phyloP scores from a whole-genome alignment of 2,797 vertebrate genomes.

The Calcarius lapponicus region DNA sequence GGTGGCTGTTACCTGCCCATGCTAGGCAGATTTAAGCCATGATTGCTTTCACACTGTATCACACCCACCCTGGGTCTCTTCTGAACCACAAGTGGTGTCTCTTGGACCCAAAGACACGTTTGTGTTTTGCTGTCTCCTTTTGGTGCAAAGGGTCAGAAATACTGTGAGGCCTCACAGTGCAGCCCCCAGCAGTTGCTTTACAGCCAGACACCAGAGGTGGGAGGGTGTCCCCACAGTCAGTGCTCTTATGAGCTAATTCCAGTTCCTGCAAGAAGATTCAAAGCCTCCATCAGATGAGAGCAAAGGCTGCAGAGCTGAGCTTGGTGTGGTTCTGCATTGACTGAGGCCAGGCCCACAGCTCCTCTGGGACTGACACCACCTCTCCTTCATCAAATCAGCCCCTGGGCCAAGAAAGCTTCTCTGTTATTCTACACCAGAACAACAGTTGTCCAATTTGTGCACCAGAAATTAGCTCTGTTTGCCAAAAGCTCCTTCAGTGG shows the following conservation, averaged over 20 bases:
- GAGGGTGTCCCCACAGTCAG: rapidly evolving
- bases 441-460: neutral
- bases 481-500: neutral
- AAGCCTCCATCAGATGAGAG: neutral
- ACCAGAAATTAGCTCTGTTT: neutral
- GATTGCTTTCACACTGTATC: neutral
- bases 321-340: neutral
- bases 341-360: neutral
- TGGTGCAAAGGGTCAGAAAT: neutral
- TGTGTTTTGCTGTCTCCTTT: neutral
- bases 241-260: neutral
- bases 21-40: neutral
- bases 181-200: neutral
- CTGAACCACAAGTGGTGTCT: neutral
- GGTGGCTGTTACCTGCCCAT: neutral
- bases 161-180: rapidly evolving
- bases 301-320: neutral
- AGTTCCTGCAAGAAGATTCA: neutral
- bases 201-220: rapidly evolving
- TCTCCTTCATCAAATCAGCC: neutral
- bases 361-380: rapidly evolving
- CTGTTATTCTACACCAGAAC: neutral
- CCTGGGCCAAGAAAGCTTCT: neutral
- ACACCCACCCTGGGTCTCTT: neutral
- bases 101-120: neutral